These are phyloP conservation scores for Sinocyclocheilus maitianheensis DNA, from an alignment of 2,113 vertebrate genomes.

Conservation along the genomic window DNA sequence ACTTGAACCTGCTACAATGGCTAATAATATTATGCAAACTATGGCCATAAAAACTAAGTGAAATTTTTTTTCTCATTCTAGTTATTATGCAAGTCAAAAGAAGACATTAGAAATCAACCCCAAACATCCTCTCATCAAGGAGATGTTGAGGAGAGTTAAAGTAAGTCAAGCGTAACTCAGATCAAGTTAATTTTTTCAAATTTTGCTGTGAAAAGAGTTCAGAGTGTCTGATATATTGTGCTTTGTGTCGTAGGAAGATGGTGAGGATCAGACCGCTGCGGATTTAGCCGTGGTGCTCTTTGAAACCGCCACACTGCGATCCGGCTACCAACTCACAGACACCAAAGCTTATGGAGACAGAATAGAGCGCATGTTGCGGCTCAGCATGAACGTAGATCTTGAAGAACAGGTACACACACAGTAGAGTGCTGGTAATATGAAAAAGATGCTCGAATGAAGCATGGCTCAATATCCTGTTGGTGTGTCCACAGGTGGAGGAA, in stretches of 20 bases:
- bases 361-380: slow-evolving; percentile 97
- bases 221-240: neutral
- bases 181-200: too few species aligned
- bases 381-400: slow-evolving; percentile 90
- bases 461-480: neutral
- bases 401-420: slow-evolving; percentile 82
- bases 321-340: slow-evolving; percentile 91
- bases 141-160: slow-evolving; percentile 88
- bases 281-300: slow-evolving; percentile 94
- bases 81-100: slow-evolving; percentile 98
- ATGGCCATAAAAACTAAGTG: neutral
- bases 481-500: slow-evolving; percentile 83
- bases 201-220: neutral
- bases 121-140: slow-evolving; percentile 93
- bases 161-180: slow-evolving; percentile 67
- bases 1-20: too few species aligned
- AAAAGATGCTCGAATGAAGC: neutral
- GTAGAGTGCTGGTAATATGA: neutral
- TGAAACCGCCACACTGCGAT: slow-evolving; percentile 94
- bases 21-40: neutral
- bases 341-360: slow-evolving; percentile 93
- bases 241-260: slow-evolving; percentile 74
- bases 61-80: slow-evolving; percentile 58
- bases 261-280: slow-evolving; percentile 90
- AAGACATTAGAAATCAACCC: slow-evolving; percentile 98